These are phyloP conservation scores for Microctonus brassicae DNA, from an alignment of 2,888 invertebrate genomes.

Conservation along the genomic window DNA sequence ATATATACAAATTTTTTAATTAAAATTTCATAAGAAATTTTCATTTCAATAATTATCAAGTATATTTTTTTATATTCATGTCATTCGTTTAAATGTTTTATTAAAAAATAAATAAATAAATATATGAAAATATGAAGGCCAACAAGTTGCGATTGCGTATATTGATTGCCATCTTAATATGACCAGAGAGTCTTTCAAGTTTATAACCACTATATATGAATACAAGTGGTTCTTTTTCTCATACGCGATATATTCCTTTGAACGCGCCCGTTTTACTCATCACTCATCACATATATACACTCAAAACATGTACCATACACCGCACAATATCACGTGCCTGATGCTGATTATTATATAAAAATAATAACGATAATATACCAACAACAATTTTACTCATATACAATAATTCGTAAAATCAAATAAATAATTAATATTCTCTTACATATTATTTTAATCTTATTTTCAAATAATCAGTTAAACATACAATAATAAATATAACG, in stretches of 20 bases:
- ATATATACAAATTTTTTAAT: no score
- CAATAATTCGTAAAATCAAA: neutral
- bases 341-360: neutral
- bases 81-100: neutral
- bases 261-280: neutral
- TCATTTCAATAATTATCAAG: neutral
- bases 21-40: no score
- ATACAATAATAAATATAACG: neutral
- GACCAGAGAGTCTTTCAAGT: slow-evolving; percentile 41
- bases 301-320: neutral
- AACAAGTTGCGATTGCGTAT: slow-evolving; percentile 41
- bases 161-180: slow-evolving; percentile 47
- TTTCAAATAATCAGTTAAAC: no score
- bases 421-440: neutral
- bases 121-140: slow-evolving; percentile 32
- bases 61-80: neutral
- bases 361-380: neutral
- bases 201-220: slow-evolving; percentile 38
- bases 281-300: neutral
- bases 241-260: neutral
- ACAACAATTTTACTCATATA: neutral
- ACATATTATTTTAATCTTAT: neutral
- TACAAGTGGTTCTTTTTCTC: neutral
- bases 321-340: no score
- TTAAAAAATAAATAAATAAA: slow-evolving; percentile 4